These are phyloP conservation scores for Portevinia maculata DNA, from an alignment of 2,888 invertebrate genomes.

Conservation along the genomic window DNA sequence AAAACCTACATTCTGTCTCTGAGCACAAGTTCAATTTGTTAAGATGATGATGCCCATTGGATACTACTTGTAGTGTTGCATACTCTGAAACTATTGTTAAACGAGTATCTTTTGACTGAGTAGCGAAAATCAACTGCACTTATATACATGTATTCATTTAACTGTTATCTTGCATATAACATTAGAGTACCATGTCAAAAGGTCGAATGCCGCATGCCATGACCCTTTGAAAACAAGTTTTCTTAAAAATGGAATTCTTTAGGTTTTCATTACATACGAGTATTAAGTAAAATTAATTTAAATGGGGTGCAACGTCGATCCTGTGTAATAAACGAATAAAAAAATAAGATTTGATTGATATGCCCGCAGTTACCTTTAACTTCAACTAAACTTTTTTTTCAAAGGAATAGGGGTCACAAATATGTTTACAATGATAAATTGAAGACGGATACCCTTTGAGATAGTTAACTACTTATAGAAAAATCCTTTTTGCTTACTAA, in stretches of 20 bases:
- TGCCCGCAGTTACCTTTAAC: conserved; percentile 62
- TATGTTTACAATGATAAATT: conserved; percentile 65
- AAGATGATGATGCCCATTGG: too few relatives aligned
- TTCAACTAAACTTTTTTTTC: conserved; percentile 58
- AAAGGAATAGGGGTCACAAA: conserved; percentile 48
- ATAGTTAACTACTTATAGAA: conserved; percentile 58
- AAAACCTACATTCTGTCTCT: too few relatives aligned
- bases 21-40: too few relatives aligned
- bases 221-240: background rate
- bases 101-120: too few relatives aligned
- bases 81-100: too few relatives aligned
- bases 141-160: too few relatives aligned
- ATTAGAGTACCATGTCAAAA: conserved; percentile 1
- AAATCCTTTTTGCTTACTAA: conserved; percentile 26
- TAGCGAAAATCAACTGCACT: too few relatives aligned
- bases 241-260: conserved; percentile 26
- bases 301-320: conserved; percentile 42
- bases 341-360: conserved; percentile 45
- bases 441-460: conserved; percentile 71
- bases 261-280: conserved; percentile 4
- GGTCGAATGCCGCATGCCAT: conserved; percentile 20
- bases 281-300: conserved; percentile 11
- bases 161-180: too few relatives aligned
- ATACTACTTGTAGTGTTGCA: too few relatives aligned
- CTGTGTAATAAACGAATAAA: background rate